Evolutionary conservation across 2,888 invertebrate genomes (phyloP).

Genomic region (Drosophila anomalipes): DNA sequence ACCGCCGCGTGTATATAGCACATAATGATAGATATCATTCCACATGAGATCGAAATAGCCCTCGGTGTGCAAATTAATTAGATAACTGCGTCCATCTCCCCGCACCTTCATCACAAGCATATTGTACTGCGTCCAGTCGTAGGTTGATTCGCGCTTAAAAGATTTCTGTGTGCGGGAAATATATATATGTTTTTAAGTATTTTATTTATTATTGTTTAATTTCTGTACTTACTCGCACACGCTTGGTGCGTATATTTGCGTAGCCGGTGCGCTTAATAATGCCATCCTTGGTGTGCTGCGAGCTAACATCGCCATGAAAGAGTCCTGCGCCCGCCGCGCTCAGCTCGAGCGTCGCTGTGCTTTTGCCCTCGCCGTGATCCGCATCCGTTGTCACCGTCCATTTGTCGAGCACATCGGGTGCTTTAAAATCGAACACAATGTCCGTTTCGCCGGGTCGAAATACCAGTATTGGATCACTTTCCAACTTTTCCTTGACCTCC

Average conservation of each 20-base stretch:
- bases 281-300: constrained; percentile 93
- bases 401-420: constrained; percentile 87
- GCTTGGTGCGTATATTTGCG: constrained; percentile 90
- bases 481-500: constrained; percentile 89
- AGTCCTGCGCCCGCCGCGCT: constrained; percentile 89
- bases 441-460: constrained; percentile 90
- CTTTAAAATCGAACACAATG: constrained; percentile 90
- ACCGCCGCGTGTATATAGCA: constrained; percentile 97
- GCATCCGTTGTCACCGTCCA: constrained; percentile 92
- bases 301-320: constrained; percentile 90
- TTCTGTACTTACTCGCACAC: constrained; percentile 87
- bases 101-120: constrained; percentile 91
- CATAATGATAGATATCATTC: constrained; percentile 95
- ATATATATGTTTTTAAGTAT: not conserved
- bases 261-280: constrained; percentile 91
- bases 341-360: constrained; percentile 88
- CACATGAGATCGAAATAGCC: constrained; percentile 94
- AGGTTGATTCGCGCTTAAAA: constrained; percentile 90
- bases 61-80: constrained; percentile 91
- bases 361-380: constrained; percentile 93
- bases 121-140: constrained; percentile 92
- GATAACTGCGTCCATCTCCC: constrained; percentile 97
- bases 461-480: constrained; percentile 87
- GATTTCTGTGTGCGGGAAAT: constrained; percentile 88
- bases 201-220: not conserved